phyloP scores from a whole-genome alignment of 2,113 vertebrate species.

The Heteronetta atricapilla region DNA sequence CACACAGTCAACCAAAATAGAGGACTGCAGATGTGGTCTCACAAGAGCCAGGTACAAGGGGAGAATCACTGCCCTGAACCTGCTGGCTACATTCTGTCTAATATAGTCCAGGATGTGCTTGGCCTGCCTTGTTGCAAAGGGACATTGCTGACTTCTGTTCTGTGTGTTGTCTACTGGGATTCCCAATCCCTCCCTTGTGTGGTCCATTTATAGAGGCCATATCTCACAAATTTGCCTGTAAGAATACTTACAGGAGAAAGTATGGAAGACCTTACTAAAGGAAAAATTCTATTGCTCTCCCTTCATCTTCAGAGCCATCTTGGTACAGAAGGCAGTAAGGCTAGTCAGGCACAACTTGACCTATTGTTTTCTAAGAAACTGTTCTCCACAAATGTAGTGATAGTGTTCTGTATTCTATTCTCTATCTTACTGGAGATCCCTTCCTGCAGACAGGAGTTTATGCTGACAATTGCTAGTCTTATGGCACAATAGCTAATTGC shows the following conservation, averaged over 20 bases:
- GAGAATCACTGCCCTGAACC: neutral
- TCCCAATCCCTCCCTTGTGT: no score
- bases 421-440: neutral
- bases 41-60: neutral
- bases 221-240: no score
- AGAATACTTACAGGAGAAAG: no score
- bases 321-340: neutral
- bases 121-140: neutral
- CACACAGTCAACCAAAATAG: neutral
- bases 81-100: neutral
- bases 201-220: no score
- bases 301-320: neutral
- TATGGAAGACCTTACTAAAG: no score
- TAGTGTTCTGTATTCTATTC: neutral
- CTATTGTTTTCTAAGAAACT: neutral
- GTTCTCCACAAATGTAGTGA: neutral
- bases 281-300: neutral
- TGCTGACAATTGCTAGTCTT: neutral
- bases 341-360: neutral
- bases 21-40: no score
- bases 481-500: neutral
- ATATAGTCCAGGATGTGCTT: neutral
- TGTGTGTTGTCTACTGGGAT: neutral
- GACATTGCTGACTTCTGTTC: neutral
- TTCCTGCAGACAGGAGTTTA: neutral